Evolutionary conservation across 53 echinoderm and acorn worm species (phyloP).

Genomic region (Apostichopus leukothele): DNA sequence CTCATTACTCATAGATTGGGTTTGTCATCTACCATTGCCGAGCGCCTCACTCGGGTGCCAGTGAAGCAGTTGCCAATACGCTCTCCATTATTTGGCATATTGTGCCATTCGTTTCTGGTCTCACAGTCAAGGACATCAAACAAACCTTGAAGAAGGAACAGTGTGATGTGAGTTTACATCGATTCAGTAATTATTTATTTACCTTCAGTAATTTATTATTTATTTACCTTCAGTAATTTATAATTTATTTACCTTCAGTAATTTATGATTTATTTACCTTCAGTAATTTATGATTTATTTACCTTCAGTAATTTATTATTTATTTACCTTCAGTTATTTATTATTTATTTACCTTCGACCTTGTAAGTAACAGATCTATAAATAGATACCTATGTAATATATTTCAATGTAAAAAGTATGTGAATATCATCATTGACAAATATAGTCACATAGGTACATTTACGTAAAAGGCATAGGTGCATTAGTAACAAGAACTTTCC

Average conservation of each 20-base stretch:
- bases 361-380: too few relatives aligned
- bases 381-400: too few relatives aligned
- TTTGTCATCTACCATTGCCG: conserved; percentile 96
- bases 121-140: conserved; percentile 96
- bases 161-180: conserved; percentile 76
- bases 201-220: background rate
- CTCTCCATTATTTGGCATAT: conserved; percentile 91
- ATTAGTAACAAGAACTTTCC: too few relatives aligned
- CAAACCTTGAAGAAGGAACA: conserved; percentile 98
- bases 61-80: conserved; percentile 95
- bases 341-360: too few relatives aligned
- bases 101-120: conserved; percentile 87
- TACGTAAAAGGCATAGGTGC: too few relatives aligned
- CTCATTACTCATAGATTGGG: conserved; percentile 70
- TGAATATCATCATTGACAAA: too few relatives aligned
- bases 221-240: background rate
- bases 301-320: background rate
- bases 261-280: too few relatives aligned
- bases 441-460: too few relatives aligned
- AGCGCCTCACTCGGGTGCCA: conserved; percentile 94
- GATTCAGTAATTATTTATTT: background rate
- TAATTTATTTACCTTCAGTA: background rate
- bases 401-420: too few relatives aligned
- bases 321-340: background rate
- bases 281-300: background rate